A percentile compares a stretch with the other conserved stretches of the same genome.
These are phyloP conservation scores for Xyrauchen texanus DNA, from an alignment of 2,113 vertebrate genomes.

Conservation along the genomic window DNA sequence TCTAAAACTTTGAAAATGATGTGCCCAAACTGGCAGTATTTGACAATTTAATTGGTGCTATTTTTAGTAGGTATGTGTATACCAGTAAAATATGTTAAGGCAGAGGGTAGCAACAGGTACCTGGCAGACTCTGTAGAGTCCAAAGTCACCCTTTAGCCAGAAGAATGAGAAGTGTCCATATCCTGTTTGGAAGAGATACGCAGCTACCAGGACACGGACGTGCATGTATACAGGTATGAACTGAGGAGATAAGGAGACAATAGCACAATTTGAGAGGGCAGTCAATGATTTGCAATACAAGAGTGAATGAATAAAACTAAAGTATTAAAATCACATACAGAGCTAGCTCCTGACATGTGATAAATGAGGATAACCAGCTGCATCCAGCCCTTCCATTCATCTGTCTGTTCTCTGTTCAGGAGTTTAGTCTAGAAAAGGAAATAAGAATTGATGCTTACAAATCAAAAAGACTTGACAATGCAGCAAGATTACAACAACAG, in stretches of 20 bases:
- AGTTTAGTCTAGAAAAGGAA: constrained; percentile 83
- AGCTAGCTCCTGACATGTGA: constrained; percentile 96
- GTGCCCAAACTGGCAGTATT: too few relatives aligned
- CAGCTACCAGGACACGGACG: constrained; percentile 93
- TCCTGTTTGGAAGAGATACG: constrained; percentile 96
- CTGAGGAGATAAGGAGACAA: constrained; percentile 66
- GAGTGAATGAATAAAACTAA: background rate
- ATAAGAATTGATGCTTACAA: background rate
- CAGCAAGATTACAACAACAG: too few relatives aligned
- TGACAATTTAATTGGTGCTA: too few relatives aligned
- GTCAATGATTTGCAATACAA: background rate
- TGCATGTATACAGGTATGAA: constrained; percentile 99
- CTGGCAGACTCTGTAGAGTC: constrained; percentile 94
- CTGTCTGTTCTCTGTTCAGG: constrained; percentile 96
- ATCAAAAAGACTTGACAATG: too few relatives aligned
- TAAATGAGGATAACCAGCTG: constrained; percentile 98
- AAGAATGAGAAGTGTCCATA: constrained; percentile 99
- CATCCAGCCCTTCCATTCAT: constrained; percentile 99
- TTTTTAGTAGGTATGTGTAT: too few relatives aligned
- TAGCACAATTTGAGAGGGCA: background rate
- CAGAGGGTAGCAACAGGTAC: constrained; percentile 65
- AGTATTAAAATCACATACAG: constrained; percentile 78
- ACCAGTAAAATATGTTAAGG: too few relatives aligned
- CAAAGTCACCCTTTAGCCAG: constrained; percentile 97
- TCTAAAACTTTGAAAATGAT: too few relatives aligned